A percentile compares a stretch with the other conserved stretches of the same genome.
These are phyloP conservation scores for Montifringilla adamsi DNA, from an alignment of 2,113 vertebrate genomes.

Conservation along the genomic window DNA sequence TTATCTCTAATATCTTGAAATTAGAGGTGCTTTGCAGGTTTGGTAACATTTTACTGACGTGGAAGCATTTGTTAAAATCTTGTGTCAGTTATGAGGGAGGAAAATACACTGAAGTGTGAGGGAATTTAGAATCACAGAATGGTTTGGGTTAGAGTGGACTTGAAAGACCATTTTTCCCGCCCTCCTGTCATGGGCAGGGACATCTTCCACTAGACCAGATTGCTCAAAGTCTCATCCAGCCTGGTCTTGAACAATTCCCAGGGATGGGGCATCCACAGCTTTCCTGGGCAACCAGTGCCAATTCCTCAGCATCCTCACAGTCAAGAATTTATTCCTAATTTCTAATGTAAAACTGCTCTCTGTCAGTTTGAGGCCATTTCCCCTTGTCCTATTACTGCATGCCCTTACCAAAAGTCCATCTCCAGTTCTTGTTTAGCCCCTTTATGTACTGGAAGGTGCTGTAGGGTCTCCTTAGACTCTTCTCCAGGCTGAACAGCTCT, in stretches of 20 bases:
- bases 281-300: background rate
- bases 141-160: background rate
- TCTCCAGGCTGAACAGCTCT: background rate
- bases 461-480: background rate
- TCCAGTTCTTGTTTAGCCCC: background rate
- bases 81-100: background rate
- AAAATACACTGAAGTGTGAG: background rate
- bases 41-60: background rate
- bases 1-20: background rate
- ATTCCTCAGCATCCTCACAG: background rate
- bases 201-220: background rate
- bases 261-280: background rate
- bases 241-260: background rate
- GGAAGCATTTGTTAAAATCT: background rate
- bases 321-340: background rate
- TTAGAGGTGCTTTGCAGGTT: background rate
- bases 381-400: background rate
- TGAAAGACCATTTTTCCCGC: background rate
- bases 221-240: background rate
- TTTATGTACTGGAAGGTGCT: background rate
- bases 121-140: background rate
- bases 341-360: background rate
- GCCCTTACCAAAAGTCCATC: background rate
- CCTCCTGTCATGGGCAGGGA: background rate
- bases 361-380: background rate